These are phyloP conservation scores for Eurytoma californica DNA, from an alignment of 2,888 invertebrate species.

Conservation along the genomic window DNA sequence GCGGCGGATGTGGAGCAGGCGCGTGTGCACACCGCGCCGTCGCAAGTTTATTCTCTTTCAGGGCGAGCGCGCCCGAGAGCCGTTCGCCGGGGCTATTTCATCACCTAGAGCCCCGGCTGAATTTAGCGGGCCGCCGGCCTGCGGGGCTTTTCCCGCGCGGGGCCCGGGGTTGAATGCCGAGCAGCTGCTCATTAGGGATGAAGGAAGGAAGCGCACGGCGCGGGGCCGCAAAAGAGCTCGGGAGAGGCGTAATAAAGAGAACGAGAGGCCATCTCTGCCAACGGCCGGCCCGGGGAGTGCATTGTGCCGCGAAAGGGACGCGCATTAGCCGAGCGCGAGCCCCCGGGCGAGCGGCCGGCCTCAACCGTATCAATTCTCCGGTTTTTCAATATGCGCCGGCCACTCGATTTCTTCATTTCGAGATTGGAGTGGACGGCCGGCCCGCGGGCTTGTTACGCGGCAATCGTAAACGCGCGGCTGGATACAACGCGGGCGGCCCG, in stretches of 20 bases:
- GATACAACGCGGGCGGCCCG: background rate
- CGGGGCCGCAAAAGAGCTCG: background rate
- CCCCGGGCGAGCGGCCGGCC: background rate
- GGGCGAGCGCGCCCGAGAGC: constrained; percentile 15
- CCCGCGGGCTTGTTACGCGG: constrained; percentile 32
- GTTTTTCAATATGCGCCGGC: background rate
- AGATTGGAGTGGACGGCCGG: background rate
- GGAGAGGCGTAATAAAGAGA: constrained; percentile 25
- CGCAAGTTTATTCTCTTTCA: constrained; percentile 25
- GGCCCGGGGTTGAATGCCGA: constrained; percentile 52
- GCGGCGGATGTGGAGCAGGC: background rate
- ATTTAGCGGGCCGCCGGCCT: constrained; percentile 17
- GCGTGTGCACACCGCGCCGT: background rate
- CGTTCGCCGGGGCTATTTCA: constrained; percentile 23
- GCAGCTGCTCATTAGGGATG: constrained; percentile 54
- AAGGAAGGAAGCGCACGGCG: constrained; percentile 5
- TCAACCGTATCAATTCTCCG: constrained; percentile 10
- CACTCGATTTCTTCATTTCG: constrained; percentile 24
- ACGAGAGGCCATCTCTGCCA: background rate
- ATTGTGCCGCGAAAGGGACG: constrained; percentile 2
- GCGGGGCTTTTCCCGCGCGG: constrained; percentile 21
- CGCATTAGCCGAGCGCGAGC: background rate
- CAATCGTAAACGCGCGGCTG: background rate
- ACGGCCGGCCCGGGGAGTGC: background rate
- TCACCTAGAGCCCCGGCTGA: constrained; percentile 24